phyloP scores from a whole-genome alignment of 2,113 vertebrate genomes.

The Carassius auratus region DNA sequence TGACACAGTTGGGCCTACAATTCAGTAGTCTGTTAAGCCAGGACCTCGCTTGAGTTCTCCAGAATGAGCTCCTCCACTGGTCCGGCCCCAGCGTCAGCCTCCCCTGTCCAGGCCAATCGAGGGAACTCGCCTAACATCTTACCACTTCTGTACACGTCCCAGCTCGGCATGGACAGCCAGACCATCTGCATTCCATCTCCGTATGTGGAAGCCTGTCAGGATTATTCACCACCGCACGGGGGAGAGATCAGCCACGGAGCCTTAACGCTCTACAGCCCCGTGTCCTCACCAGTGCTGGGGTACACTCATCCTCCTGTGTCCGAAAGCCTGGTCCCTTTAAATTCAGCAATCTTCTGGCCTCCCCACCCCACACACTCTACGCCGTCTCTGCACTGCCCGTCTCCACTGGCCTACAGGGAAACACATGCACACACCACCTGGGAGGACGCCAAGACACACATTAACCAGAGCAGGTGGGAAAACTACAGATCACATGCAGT shows the following conservation, averaged over 20 bases:
- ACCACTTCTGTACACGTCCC: slow-evolving; percentile 78
- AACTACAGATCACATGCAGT: not conserved
- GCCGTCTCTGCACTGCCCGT: slow-evolving; percentile 83
- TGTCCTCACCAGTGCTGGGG: slow-evolving; percentile 78
- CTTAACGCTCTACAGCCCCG: slow-evolving; percentile 79
- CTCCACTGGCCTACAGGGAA: slow-evolving; percentile 81
- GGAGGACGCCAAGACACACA: slow-evolving; percentile 77
- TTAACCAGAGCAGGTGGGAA: slow-evolving; percentile 75
- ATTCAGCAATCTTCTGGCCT: slow-evolving; percentile 83
- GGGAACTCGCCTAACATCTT: slow-evolving; percentile 71
- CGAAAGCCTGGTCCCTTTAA: slow-evolving; percentile 74
- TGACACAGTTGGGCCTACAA: slow-evolving; percentile 20
- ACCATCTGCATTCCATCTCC: slow-evolving; percentile 86
- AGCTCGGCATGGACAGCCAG: slow-evolving; percentile 77
- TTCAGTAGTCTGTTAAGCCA: slow-evolving; percentile 55
- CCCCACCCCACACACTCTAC: slow-evolving; percentile 75
- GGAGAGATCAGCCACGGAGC: slow-evolving; percentile 59
- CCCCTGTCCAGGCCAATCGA: slow-evolving; percentile 72
- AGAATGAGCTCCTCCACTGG: slow-evolving; percentile 75
- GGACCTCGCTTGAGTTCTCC: slow-evolving; percentile 17
- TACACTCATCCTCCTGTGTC: slow-evolving; percentile 73
- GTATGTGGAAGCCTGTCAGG: slow-evolving; percentile 81
- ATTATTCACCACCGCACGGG: slow-evolving; percentile 67
- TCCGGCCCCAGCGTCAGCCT: slow-evolving; percentile 68
- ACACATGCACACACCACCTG: slow-evolving; percentile 78